Evolutionary conservation across 2,797 vertebrate species (phyloP), one percentile per base, ranked within the genome.

Genomic region (Lacerta bilineata): DNA sequence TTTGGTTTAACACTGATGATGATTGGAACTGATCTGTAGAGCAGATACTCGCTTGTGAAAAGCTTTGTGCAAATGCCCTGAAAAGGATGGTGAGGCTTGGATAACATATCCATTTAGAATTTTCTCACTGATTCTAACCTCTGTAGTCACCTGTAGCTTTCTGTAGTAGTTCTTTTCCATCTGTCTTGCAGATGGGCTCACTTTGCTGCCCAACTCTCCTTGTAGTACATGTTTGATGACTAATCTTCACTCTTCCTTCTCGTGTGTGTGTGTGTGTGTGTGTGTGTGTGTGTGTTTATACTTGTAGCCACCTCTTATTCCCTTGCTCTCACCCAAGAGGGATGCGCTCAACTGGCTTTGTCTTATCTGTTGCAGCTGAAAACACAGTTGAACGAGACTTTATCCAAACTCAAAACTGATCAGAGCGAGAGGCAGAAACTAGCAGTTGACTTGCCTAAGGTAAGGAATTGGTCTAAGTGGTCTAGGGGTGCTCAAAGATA

Each of bases 361-460:
- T 36, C 13, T 90, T 93, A 25, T 41, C 33, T 94, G 90, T 97
- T 97, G 66, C 96, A 99, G 99, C 96, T 99, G 95, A 99, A 99
- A 97, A 98, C 97, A 2, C 98, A 98, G 95, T 97, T 99, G 90
- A 98, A 97, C 0, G 95, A 98, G 96, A 99, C 98, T 10, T 94
- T 98, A 88, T 97, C 96, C 86, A 99, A 98, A 95, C 97, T 99
- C 94, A 97, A 98, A 95, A 95, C 92, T 0, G 98, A 99, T 94
- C 98, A 99, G 79, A 97, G 90, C 0, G 98, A 99, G 95, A 96
- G 98, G 81, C 98, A 98, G 96, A 98, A 97, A 82, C 98, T 99
- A 84, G 98, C 98, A 80, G 97, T 96, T 86, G 98, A 99, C 94
- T 96, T 99, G 83, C 96, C 97, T 84, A 98, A 98, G 98, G 98